phyloP scores from a whole-genome alignment of 2,113 vertebrate genomes.

The Hippocampus abdominalis region DNA sequence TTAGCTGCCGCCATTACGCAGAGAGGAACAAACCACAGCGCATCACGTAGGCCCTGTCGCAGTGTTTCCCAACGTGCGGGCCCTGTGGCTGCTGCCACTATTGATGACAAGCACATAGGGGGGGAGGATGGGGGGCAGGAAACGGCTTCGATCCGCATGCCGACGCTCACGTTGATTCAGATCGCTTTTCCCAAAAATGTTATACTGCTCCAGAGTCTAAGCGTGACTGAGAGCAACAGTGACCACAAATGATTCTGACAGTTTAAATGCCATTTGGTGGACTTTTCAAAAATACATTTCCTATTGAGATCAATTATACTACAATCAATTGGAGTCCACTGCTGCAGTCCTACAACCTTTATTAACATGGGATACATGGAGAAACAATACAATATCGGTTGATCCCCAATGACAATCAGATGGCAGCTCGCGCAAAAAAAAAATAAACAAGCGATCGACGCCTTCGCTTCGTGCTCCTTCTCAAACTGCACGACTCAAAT shows the following conservation, averaged over 20 bases:
- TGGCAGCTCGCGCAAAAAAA: no score
- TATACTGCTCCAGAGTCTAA: not conserved
- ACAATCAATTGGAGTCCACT: not conserved
- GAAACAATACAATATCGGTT: no score
- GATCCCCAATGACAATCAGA: no score
- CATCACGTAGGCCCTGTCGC: constrained; percentile 16
- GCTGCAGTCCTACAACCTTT: not conserved
- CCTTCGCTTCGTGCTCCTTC: no score
- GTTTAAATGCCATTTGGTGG: not conserved
- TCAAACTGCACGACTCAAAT: no score
- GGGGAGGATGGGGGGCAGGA: not conserved
- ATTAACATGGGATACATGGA: not conserved
- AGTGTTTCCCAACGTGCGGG: constrained; percentile 16
- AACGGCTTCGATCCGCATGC: not conserved
- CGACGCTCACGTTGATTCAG: not conserved
- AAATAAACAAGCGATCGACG: no score
- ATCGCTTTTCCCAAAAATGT: not conserved
- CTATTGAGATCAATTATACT: not conserved
- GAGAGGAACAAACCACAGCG: constrained; percentile 34
- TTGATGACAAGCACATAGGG: not conserved
- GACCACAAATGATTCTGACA: not conserved
- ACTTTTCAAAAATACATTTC: not conserved
- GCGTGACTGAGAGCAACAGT: not conserved
- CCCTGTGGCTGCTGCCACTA: not conserved
- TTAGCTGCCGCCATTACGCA: constrained; percentile 51